phyloP scores from a whole-genome alignment of 2,888 invertebrate species.

The Steinernema hermaphroditum region DNA sequence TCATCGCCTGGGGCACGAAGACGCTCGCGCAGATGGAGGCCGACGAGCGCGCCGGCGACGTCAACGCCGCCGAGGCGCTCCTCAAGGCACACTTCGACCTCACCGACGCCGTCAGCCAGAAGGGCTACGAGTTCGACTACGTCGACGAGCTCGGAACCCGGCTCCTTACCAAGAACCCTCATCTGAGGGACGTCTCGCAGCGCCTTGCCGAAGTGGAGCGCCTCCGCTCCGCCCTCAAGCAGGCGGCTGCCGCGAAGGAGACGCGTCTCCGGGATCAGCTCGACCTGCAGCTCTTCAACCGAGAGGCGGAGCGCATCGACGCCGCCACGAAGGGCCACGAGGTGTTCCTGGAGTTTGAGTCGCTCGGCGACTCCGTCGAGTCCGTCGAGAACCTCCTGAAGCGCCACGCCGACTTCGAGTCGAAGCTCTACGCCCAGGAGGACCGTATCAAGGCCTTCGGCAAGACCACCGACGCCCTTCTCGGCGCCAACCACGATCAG shows the following conservation, averaged over 20 bases:
- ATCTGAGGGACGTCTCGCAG: constrained; percentile 40
- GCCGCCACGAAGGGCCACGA: constrained; percentile 90
- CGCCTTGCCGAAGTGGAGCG: constrained; percentile 51
- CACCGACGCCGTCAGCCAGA: constrained; percentile 73
- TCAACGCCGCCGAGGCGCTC: constrained; percentile 77
- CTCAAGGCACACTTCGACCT: constrained; percentile 88
- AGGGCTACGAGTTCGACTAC: constrained; percentile 74
- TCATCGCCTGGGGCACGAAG: constrained; percentile 45
- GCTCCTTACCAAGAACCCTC: constrained; percentile 71
- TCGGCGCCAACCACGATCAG: neutral
- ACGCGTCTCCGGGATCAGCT: constrained; percentile 71
- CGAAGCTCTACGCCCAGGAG: constrained; percentile 87
- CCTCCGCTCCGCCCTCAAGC: neutral
- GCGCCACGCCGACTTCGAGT: constrained; percentile 89
- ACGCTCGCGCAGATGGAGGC: constrained; percentile 20
- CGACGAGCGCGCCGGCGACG: constrained; percentile 39
- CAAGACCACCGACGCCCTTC: neutral
- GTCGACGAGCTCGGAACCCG: constrained; percentile 77
- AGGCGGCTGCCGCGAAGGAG: constrained; percentile 28
- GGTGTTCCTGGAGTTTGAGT: constrained; percentile 84
- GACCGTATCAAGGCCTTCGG: constrained; percentile 77
- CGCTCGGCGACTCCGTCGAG: constrained; percentile 74
- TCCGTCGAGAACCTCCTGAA: constrained; percentile 85
- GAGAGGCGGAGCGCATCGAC: constrained; percentile 95
- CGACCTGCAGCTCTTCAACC: constrained; percentile 84